Base-by-base conservation (phyloP, 2,113 vertebrate genomes). In the Potamarius usumacintae region DNA sequence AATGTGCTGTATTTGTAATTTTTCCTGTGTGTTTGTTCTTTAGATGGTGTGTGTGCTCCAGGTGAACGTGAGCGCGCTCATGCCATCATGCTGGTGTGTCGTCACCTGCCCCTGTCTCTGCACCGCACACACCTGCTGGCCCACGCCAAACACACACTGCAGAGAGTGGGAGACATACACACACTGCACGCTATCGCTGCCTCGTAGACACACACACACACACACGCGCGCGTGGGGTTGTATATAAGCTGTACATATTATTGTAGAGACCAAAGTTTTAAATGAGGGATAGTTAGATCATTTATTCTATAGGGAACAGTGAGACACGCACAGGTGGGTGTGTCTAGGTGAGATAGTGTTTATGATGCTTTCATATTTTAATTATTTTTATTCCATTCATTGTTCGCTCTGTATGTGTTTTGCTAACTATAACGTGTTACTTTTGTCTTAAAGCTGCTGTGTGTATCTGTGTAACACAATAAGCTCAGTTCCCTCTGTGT, bases 111-210 rank as follows among this genome's bases (percentile, higher is more conserved):
- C 25, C 96, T 99, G 85, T 98, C 98, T 11, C 97, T 99, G 91
- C 97, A 99, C 95, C 96, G 97, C 0, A 97, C 97, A 0, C 95
- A 97, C 58, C 95, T 99, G 93, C 95, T 99, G 92, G 97, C 97
- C 0, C 98, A 99, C 91, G 98, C 98, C 0, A 98, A 98, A 69
- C 97, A 97, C 89, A 99, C 97, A 5, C 94, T 99, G 95, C 98
- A 99, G 96, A 97, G 98, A 4, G 97, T 96, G 83, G 98, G 98
- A 5, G 98, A 99, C 95, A 97, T 96, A 0, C 97, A 98, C 25
- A 97, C 98, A 0, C 96, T 97, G 92, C 97, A 94, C 0, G 97
- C 98, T 91, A 97, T 99, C 0, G 97, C 97, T 0, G 97, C 98
- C 87, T 98, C 98, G 90, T 99, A 94, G 94, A 82, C 76, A 76